phyloP scores from a whole-genome alignment of 2,888 invertebrate species.

The Gastracanthus pulcherrimus region DNA sequence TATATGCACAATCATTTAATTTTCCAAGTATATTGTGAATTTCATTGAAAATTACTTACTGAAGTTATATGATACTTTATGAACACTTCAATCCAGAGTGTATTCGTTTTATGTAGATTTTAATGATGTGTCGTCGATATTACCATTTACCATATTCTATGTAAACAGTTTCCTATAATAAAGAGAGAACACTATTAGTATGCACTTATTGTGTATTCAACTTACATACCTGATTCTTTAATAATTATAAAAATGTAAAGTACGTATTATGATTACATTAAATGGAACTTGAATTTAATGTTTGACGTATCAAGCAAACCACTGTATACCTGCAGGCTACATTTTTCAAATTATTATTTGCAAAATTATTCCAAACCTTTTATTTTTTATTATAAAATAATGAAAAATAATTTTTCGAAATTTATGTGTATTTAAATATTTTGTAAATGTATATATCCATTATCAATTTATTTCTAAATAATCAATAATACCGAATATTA shows the following conservation, averaged over 20 bases:
- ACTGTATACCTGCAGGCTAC: too few species aligned
- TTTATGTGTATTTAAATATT: too few species aligned
- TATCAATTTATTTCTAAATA: too few species aligned
- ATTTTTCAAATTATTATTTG: too few species aligned
- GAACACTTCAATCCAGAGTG: slow-evolving; percentile 9
- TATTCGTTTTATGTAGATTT: slow-evolving; percentile 37
- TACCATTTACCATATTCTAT: slow-evolving; percentile 26
- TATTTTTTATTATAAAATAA: too few species aligned
- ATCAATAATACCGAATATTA: too few species aligned
- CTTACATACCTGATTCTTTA: neutral
- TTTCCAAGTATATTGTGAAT: neutral
- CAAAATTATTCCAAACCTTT: too few species aligned
- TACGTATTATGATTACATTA: neutral
- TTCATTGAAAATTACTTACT: neutral
- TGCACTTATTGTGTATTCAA: neutral
- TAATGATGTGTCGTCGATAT: slow-evolving; percentile 33
- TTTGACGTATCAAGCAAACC: too few species aligned
- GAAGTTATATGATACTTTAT: neutral
- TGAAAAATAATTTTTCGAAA: too few species aligned
- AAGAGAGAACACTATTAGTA: neutral
- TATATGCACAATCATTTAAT: neutral
- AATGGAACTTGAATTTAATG: too few species aligned
- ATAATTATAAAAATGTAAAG: neutral
- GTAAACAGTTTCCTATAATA: slow-evolving; percentile 29
- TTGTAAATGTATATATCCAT: too few species aligned